These are phyloP conservation scores for Mormoops blainvillei DNA, from an alignment of 2,113 vertebrate species.

Conservation along the genomic window DNA sequence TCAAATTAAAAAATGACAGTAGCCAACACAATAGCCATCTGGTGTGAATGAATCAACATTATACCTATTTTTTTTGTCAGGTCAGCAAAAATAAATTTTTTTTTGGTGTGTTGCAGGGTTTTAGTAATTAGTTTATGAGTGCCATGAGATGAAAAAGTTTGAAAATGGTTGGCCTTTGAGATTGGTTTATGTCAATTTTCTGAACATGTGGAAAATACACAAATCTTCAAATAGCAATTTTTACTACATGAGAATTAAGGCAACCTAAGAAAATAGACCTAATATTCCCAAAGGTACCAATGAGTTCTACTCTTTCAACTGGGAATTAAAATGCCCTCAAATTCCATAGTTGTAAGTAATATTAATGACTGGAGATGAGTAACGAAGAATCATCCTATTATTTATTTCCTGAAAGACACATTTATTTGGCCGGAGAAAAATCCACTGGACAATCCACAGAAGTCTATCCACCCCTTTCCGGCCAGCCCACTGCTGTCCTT, in stretches of 20 bases:
- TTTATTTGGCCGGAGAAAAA: background rate
- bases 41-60: background rate
- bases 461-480: background rate
- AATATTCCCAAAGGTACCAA: background rate
- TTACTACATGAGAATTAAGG: background rate
- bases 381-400: background rate
- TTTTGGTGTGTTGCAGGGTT: background rate
- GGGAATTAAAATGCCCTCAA: background rate
- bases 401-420: background rate
- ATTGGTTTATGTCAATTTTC: background rate
- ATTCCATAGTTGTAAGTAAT: background rate
- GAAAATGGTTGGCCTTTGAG: background rate
- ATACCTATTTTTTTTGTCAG: background rate
- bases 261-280: background rate
- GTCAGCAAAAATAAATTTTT: background rate
- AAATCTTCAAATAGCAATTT: background rate
- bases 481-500: background rate
- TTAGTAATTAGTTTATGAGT: background rate
- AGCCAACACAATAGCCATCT: background rate
- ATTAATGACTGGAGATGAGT: background rate
- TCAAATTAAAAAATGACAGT: background rate
- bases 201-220: background rate
- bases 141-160: background rate
- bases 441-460: rapidly evolving
- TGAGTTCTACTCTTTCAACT: background rate